phyloP scores from a whole-genome alignment of 2,888 invertebrate species.

The Troides aeacus region DNA sequence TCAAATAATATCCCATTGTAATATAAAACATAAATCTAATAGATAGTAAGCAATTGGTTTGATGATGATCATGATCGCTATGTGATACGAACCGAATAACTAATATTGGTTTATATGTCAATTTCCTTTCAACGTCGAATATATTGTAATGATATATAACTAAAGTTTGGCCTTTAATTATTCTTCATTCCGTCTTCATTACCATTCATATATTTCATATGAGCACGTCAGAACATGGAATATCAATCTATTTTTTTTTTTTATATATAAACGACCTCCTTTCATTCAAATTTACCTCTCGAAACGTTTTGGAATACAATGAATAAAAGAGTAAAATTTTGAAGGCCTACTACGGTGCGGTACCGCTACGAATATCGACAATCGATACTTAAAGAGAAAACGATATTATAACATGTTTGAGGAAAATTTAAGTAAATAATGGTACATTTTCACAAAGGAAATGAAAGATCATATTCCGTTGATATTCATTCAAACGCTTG shows the following conservation, averaged over 20 bases:
- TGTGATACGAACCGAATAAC: too few species aligned
- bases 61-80: too few species aligned
- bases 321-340: conserved; percentile 8
- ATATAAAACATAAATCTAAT: neutral
- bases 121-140: too few species aligned
- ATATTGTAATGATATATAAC: too few species aligned
- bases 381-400: neutral
- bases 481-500: too few species aligned
- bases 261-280: neutral
- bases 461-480: too few species aligned
- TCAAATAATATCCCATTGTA: neutral
- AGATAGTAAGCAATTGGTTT: neutral
- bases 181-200: neutral
- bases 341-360: neutral
- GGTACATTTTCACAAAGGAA: too few species aligned
- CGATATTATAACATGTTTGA: neutral
- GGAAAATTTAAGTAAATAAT: too few species aligned
- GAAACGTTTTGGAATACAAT: conserved; percentile 10
- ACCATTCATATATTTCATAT: conserved; percentile 7
- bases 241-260: conserved; percentile 14
- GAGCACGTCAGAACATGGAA: conserved; percentile 7
- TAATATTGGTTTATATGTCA: neutral
- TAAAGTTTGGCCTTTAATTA: neutral
- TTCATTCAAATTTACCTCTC: conserved; percentile 3
- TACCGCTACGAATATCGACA: neutral